Base-by-base conservation (phyloP, 2,113 vertebrate genomes). In the Tupaia chinensis region DNA sequence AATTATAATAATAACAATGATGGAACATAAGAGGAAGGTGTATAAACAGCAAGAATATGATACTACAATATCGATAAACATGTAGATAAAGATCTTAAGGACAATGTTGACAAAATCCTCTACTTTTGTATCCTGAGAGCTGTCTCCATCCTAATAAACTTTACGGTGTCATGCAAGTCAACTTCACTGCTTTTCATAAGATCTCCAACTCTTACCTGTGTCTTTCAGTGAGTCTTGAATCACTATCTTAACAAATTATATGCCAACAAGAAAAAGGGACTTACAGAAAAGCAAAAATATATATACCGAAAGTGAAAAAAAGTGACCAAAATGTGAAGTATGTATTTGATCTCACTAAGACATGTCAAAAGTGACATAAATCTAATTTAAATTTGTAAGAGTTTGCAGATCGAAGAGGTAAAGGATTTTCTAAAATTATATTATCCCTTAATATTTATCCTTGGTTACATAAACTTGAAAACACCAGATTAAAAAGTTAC, bases 381-480 rank as follows among this genome's bases (percentile, higher is more conserved):
- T 89, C 34, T 96, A 2, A 63, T 89, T 77, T 79, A 65, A 32
- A 88, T 6, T 7, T 69, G 83, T n/a, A 61, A 79, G 3, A 96
- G 14, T 76, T 63, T 93, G 65, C 95, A 0, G 4, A 60, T 17
- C 32, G 82, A 79, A 97, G 54, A 16, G 20, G 3, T 19, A 90
- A 66, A 34, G 17, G 3, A 17, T 85, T 97, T 93, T 77, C n/a
- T 73, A 27, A 81, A 97, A 84, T 89, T 60, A 25, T 20, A 17
- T 44, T 68, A 85, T 91, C 34, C 5, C 86, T 56, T 95, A 73
- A 95, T 87, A 16, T 91, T 1, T 60, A 16, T 73, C 65, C 2
- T 85, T 96, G 23, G 6, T 89, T 79, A 66, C 3, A 19, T 23
- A n/a, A 89, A 32, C 53, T 89, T 89, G 10, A 95, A 97, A 97